These are phyloP conservation scores for Empidonax traillii DNA, from an alignment of 2,113 vertebrate genomes.

Conservation along the genomic window DNA sequence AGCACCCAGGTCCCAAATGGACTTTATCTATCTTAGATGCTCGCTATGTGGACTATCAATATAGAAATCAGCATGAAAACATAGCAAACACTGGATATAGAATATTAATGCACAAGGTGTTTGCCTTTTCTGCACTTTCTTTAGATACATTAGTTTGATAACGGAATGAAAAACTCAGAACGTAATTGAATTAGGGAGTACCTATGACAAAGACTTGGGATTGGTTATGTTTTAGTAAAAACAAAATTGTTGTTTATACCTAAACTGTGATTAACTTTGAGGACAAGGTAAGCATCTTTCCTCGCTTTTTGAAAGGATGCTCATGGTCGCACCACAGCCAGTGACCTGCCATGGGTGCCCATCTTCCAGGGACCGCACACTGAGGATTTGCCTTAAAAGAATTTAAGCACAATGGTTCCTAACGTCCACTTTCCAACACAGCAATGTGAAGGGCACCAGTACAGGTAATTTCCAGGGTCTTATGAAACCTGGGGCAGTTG, in stretches of 20 bases:
- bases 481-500: not conserved
- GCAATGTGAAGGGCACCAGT: not conserved
- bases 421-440: not conserved
- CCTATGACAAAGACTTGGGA: not conserved
- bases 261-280: not conserved
- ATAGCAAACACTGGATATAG: not conserved
- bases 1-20: not conserved
- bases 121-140: not conserved
- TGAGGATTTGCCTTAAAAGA: not conserved
- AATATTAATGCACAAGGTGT: not conserved
- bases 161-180: not conserved
- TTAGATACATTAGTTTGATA: not conserved
- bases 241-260: not conserved
- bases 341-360: not conserved
- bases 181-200: not conserved
- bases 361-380: not conserved
- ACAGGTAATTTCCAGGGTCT: not conserved
- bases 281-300: not conserved
- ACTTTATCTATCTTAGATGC: not conserved
- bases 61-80: not conserved
- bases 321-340: not conserved
- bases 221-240: not conserved
- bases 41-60: fast-evolving
- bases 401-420: not conserved
- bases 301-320: not conserved